Evolutionary conservation across 2,888 invertebrate genomes (phyloP), one percentile per base, ranked within the genome.

Genomic region (Catocala fraxini): DNA sequence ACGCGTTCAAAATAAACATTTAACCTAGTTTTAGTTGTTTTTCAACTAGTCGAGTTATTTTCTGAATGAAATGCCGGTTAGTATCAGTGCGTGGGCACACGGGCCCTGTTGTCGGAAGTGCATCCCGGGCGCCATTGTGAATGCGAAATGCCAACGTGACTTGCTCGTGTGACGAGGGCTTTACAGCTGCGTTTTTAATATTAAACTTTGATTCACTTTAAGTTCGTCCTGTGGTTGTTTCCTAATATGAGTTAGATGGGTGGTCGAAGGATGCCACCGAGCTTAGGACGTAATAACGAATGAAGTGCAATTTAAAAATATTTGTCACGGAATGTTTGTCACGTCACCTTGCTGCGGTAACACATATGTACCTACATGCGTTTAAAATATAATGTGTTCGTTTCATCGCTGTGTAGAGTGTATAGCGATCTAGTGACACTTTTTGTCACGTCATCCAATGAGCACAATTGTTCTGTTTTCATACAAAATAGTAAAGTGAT

Each of bases 131-230:
- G 51, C 79, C 75, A 84, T 85, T 80, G 81, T 84, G 85, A 81
- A 88, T 86, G 83, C 81, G 80, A 85, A 84, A 83, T 82, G 80
- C 79, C 80, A 84, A 84, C 87, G 87, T 86, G 88, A 84, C 86
- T 79, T 72, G 68, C 68, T 70, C 77, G 79, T 82, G 80, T 80
- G 76, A 74, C 69, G 63, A 65, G 68, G 65, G 68, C 79, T 82
- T 85, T 81, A 79, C 81, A 74, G 73, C 74, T 79, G 73, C 73
- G 75, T 73, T 82, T 74, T 79, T 77, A 74, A 73, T 66, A 62
- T 54, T 48, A 53, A 72, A 66, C 63, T 72, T 75, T 65, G 47
- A 63, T 73, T 65, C 56, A 63, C 52, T 71, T 52, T 46, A 56
- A 59, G 41, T 51, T 52, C 11, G 15, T 53, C 34, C 15, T 51